A percentile compares a stretch with the other conserved stretches of the same genome.
phyloP scores from a whole-genome alignment of 2,797 vertebrate species.

The Neosilurus mollespiculum region DNA sequence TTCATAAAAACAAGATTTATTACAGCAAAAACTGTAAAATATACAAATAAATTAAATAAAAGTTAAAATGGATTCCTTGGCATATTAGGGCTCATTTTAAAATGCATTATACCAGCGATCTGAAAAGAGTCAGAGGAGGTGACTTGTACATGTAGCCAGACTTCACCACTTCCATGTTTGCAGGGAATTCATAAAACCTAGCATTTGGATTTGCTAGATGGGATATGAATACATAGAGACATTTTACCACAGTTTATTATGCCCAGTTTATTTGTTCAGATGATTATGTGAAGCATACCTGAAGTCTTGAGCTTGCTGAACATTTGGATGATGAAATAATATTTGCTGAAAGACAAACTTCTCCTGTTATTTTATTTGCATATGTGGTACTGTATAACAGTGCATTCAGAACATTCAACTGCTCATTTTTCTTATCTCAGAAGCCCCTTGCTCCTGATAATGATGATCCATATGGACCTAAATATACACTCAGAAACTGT shows the following conservation, averaged over 20 bases:
- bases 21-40: background rate
- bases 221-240: background rate
- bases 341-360: conserved; percentile 11
- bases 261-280: background rate
- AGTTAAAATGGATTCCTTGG: background rate
- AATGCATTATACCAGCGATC: conserved; percentile 15
- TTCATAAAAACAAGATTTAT: background rate
- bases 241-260: background rate
- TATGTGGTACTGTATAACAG: background rate
- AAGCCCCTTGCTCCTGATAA: too few relatives aligned
- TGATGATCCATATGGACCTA: too few relatives aligned
- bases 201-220: background rate
- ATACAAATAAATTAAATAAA: background rate
- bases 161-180: background rate
- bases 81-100: background rate
- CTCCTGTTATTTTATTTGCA: background rate
- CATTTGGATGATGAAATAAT: background rate
- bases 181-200: background rate
- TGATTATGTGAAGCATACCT: background rate
- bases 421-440: background rate
- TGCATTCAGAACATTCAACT: background rate
- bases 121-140: conserved; percentile 2
- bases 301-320: background rate
- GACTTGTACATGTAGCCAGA: conserved; percentile 42
- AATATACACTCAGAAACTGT: too few relatives aligned